Percentiles rank a stretch among this genome's conserved stretches.
phyloP scores from a whole-genome alignment of 2,888 invertebrate genomes.

The Chalcosyrphus nemorum region DNA sequence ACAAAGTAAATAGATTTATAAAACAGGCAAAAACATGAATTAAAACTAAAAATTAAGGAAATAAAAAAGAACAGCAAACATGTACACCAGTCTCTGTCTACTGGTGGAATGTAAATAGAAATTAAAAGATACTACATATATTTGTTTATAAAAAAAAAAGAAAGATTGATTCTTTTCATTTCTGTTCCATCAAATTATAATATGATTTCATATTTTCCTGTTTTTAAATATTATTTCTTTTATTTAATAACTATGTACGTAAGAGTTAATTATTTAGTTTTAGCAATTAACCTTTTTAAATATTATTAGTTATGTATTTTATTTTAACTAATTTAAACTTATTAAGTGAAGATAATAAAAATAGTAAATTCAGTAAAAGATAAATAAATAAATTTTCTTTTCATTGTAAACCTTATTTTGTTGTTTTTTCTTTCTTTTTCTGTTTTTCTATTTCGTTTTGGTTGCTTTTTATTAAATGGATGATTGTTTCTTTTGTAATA shows the following conservation, averaged over 20 bases:
- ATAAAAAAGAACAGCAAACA: constrained; percentile 20
- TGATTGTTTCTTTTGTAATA: too few relatives aligned
- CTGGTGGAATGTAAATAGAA: constrained; percentile 32
- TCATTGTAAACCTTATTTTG: background rate
- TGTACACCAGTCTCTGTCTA: constrained; percentile 47
- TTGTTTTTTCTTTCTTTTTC: too few relatives aligned
- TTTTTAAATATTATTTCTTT: constrained; percentile 53
- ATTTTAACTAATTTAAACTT: constrained; percentile 59
- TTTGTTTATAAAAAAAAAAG: background rate
- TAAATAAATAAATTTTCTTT: constrained; percentile 29
- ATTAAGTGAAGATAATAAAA: constrained; percentile 52
- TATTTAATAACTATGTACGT: constrained; percentile 35
- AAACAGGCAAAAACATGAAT: background rate
- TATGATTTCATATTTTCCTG: constrained; percentile 30
- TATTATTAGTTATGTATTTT: constrained; percentile 57
- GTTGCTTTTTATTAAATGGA: too few relatives aligned
- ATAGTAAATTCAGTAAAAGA: constrained; percentile 65
- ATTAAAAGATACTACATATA: background rate
- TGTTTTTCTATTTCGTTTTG: too few relatives aligned
- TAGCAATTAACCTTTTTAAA: constrained; percentile 50
- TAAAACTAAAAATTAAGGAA: constrained; percentile 2
- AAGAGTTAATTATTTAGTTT: constrained; percentile 54
- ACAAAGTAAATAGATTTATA: constrained; percentile 3
- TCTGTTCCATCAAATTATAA: constrained; percentile 43
- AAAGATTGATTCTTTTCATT: constrained; percentile 6